Evolutionary conservation across 2,113 vertebrate genomes (phyloP).

Genomic region (Cyprinus carpio): DNA sequence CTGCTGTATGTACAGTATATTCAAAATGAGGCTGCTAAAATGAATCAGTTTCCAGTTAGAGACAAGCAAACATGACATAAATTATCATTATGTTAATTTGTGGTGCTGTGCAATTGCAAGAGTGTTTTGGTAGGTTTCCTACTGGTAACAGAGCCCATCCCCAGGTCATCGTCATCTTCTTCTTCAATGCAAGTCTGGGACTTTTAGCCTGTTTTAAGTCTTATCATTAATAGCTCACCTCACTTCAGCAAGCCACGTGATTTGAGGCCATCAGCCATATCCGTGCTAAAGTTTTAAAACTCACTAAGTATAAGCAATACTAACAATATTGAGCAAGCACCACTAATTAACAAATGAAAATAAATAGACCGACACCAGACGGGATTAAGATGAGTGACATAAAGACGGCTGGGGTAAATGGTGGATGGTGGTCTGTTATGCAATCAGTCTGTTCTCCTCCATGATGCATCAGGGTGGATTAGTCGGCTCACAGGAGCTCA

Average conservation of each 20-base stretch:
- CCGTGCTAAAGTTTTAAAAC: not conserved
- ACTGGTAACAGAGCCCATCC: not conserved
- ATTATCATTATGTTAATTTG: not conserved
- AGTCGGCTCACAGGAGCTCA: slow-evolving; percentile 49
- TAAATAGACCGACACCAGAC: not conserved
- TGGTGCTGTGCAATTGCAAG: not conserved
- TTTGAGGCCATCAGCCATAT: not conserved
- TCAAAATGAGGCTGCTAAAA: not conserved
- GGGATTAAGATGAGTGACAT: not conserved
- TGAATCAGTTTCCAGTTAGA: not conserved
- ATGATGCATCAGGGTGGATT: slow-evolving; percentile 52
- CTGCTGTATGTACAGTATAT: not conserved
- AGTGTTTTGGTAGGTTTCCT: not conserved
- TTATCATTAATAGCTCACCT: not conserved
- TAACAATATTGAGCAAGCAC: not conserved
- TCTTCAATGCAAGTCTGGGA: not conserved
- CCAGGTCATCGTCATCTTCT: not conserved
- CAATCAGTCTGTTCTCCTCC: slow-evolving; percentile 42
- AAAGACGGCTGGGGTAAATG: slow-evolving; percentile 2
- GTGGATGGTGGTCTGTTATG: slow-evolving; percentile 23
- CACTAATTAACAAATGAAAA: slow-evolving; percentile 21
- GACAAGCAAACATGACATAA: not conserved
- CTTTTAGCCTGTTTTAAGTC: not conserved
- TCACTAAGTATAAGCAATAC: not conserved
- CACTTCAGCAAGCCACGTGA: not conserved